Evolutionary conservation across 2,888 invertebrate species (phyloP), one percentile per base, ranked within the genome.

Genomic region (Rhagonycha lutea): DNA sequence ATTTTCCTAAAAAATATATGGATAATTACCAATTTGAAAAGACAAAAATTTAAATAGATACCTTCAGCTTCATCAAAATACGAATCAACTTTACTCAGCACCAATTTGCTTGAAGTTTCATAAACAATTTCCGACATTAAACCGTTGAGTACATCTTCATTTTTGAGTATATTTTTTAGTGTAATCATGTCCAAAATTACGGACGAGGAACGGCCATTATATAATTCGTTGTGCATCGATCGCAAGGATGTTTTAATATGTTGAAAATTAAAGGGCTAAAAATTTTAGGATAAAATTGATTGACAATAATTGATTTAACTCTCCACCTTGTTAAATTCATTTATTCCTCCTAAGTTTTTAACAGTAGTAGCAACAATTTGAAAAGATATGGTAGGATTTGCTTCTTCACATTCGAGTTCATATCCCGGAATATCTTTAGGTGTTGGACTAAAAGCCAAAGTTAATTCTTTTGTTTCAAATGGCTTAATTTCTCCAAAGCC

Each of bases 401-500:
- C 71, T n/a, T 28, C 9, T 14, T 79, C 71, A 8, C 70, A 61
- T 69, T 75, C 72, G 0, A 74, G 1, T 14, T 14, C 61, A 32
- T 74, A 76, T 3, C 73, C 73, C 5, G 72, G 68, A 28, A 80
- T 79, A n/a, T 83, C 83, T 7, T 68, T 28, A 0, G 65, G 9
- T 69, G 79, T 79, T 0, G 82, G 82, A 69, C 76, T 78, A 8
- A 81, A 74, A n/a, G 63, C 61, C 23, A 84, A 28, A 3, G 76
- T 77, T n/a, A 83, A 28, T 4, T 62, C 77, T 70, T 79, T 79
- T 4, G 77, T 78, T 76, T 84, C 80, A 60, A 80, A 75, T 10
- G 84, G 82, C n/a, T 75, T 70, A 12, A 85, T 72, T 12, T 78
- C 68, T 9, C 84, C 84, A 74, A 83, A 82, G 14, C 84, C 84